A percentile compares a stretch with the other conserved stretches of the same genome.
Evolutionary conservation across 2,888 invertebrate genomes (phyloP).

Genomic region (Drosophila crucigera): DNA sequence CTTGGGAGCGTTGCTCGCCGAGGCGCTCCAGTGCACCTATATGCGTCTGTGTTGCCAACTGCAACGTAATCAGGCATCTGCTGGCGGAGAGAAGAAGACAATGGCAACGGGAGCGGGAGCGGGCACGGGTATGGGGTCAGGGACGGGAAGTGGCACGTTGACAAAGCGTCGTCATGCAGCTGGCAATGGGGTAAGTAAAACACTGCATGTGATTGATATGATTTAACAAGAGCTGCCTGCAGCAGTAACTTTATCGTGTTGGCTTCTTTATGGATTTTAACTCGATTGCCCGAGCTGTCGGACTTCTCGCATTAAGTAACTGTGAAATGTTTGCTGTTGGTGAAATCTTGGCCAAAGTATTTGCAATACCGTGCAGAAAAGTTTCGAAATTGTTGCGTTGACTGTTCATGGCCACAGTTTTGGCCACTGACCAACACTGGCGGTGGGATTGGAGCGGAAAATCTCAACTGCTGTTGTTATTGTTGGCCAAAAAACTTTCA

Average conservation of each 20-base stretch:
- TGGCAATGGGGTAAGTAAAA: constrained; percentile 69
- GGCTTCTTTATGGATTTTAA: constrained; percentile 68
- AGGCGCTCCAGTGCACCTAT: constrained; percentile 89
- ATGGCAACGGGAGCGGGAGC: background rate
- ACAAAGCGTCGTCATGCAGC: constrained; percentile 63
- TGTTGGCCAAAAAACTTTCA: constrained; percentile 61
- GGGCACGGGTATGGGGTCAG: background rate
- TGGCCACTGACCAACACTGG: constrained; percentile 26
- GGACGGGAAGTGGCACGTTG: constrained; percentile 24
- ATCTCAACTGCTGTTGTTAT: constrained; percentile 7
- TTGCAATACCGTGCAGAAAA: constrained; percentile 27
- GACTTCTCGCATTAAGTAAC: constrained; percentile 32
- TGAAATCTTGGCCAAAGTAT: constrained; percentile 48
- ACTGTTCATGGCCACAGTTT: constrained; percentile 45
- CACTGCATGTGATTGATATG: constrained; percentile 75
- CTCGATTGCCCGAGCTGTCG: constrained; percentile 55
- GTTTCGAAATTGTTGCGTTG: constrained; percentile 59
- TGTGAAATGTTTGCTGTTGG: constrained; percentile 23
- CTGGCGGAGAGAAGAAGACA: constrained; percentile 21
- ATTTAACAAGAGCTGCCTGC: constrained; percentile 25
- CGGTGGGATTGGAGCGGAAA: background rate
- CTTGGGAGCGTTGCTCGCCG: constrained; percentile 92
- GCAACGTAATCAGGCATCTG: constrained; percentile 32
- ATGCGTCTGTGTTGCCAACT: constrained; percentile 82
- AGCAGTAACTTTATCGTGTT: constrained; percentile 41